A percentile compares a stretch with the other conserved stretches of the same genome.
Conservation (phyloP, 2,113 vertebrate genomes). For the Tetrao urogallus region DNA sequence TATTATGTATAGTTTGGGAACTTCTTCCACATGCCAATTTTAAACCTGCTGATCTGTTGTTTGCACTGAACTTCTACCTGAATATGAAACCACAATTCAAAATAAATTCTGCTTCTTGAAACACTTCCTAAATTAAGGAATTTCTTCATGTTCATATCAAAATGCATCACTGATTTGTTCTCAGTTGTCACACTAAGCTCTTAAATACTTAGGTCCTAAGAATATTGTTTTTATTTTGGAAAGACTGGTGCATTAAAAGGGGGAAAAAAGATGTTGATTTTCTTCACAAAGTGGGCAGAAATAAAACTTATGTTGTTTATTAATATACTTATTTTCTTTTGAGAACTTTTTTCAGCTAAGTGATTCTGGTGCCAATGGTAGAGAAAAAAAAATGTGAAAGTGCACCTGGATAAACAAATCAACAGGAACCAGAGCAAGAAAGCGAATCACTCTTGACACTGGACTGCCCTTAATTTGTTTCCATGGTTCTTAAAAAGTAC, state of each 20-base stretch:
- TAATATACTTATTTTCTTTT: not conserved
- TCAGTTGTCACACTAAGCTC: not conserved
- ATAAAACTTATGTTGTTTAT: not conserved
- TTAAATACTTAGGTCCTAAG: not conserved
- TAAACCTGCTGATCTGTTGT: not conserved
- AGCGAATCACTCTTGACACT: not conserved
- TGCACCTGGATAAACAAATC: conserved; percentile 48
- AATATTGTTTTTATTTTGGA: not conserved
- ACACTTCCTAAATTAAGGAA: not conserved
- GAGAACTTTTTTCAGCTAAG: not conserved
- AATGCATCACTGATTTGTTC: not conserved
- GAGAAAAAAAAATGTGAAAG: not conserved
- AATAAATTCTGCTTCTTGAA: not conserved
- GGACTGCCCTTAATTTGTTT: not conserved
- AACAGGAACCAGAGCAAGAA: not conserved
- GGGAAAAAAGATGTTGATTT: not conserved
- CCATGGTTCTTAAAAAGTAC: conserved; percentile 1
- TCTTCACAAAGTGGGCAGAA: not conserved
- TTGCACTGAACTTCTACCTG: not conserved
- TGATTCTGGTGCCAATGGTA: not conserved
- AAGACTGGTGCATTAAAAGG: not conserved
- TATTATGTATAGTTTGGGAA: accelerated
- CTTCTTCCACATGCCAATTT: not conserved
- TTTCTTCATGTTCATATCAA: not conserved
- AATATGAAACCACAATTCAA: not conserved